Evolutionary conservation across 2,797 vertebrate species (phyloP).

Genomic region (Brotula barbata): DNA sequence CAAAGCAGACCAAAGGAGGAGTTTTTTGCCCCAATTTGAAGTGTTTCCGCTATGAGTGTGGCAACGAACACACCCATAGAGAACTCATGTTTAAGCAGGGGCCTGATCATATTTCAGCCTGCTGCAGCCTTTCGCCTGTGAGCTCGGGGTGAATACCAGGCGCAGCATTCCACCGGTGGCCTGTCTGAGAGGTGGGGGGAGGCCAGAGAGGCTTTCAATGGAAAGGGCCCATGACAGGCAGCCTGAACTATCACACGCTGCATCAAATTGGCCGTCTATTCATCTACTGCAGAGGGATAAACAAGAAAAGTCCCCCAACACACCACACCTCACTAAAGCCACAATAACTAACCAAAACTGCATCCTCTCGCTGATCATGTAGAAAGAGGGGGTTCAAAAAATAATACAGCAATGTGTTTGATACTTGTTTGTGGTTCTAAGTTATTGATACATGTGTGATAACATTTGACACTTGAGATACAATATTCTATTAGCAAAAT

Average conservation of each 20-base stretch:
- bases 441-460: background rate
- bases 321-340: conserved; percentile 18
- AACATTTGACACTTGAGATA: no score
- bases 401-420: no score
- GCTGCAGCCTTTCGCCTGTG: conserved; percentile 53
- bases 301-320: conserved; percentile 23
- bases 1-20: conserved; percentile 18
- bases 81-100: conserved; percentile 73
- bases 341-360: no score
- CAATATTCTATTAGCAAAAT: no score
- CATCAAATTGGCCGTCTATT: conserved; percentile 43
- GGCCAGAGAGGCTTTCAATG: conserved; percentile 63
- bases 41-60: conserved; percentile 61
- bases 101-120: conserved; percentile 72
- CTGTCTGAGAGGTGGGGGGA: conserved; percentile 61
- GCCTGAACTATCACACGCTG: conserved; percentile 47
- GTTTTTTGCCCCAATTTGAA: conserved; percentile 37
- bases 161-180: conserved; percentile 73
- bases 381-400: no score
- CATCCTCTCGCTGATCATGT: no score
- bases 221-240: conserved; percentile 46
- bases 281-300: conserved; percentile 45
- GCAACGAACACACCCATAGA: conserved; percentile 59
- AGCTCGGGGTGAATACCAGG: conserved; percentile 72
- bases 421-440: background rate